Conservation (phyloP, 1,140 invertebrate species). For the Anadara kagoshimensis region DNA sequence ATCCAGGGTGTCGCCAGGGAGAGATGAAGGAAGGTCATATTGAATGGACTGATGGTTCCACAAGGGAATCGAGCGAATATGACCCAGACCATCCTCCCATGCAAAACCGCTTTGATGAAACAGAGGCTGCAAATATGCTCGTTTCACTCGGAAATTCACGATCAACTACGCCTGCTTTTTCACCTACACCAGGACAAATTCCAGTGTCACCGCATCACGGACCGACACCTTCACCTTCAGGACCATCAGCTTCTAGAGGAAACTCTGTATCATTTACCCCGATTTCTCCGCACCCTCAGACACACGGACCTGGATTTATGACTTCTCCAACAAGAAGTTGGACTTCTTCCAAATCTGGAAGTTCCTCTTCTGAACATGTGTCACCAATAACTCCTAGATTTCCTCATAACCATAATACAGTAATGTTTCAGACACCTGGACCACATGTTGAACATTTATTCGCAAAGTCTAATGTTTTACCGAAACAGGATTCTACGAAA, state of each 20-base stretch:
- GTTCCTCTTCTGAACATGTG: conserved; percentile 65
- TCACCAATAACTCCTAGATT: conserved; percentile 68
- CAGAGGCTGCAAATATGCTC: conserved; percentile 96
- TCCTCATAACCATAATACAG: conserved; percentile 38
- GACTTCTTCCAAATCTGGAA: conserved; percentile 68
- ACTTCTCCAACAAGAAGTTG: conserved; percentile 65
- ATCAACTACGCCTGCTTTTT: conserved; percentile 78
- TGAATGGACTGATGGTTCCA: conserved; percentile 91
- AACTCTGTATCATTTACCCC: conserved; percentile 67
- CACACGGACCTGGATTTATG: conserved; percentile 53
- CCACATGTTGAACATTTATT: conserved; percentile 33
- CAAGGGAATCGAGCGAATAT: conserved; percentile 80
- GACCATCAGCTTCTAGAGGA: conserved; percentile 41
- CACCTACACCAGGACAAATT: conserved; percentile 77
- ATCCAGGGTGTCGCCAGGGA: conserved; percentile 64
- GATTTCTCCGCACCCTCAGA: conserved; percentile 68
- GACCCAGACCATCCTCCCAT: conserved; percentile 25
- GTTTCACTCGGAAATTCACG: conserved; percentile 92
- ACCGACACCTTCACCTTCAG: conserved; percentile 42
- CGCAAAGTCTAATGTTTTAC: conserved; percentile 40
- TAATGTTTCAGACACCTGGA: conserved; percentile 40
- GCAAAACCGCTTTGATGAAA: conserved; percentile 83
- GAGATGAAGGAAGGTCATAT: conserved; percentile 76
- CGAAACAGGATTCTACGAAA: conserved; percentile 57
- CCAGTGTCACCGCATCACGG: conserved; percentile 48